phyloP scores from a whole-genome alignment of 2,113 vertebrate genomes.

The Pedionomus torquatus region DNA sequence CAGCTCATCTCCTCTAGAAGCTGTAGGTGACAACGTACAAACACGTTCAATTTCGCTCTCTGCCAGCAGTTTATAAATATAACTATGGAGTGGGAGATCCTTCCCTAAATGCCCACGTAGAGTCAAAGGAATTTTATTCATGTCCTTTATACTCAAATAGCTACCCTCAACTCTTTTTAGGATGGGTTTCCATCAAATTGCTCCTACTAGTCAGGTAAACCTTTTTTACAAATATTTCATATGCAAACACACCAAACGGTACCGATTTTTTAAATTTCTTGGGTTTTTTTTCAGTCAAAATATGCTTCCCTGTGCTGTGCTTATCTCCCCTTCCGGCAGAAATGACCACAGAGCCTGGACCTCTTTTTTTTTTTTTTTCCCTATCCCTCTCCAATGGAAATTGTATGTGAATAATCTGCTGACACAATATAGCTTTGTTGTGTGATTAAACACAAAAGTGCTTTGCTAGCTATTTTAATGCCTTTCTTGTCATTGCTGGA shows the following conservation, averaged over 20 bases:
- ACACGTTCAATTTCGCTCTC: fast-evolving
- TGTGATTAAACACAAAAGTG: background rate
- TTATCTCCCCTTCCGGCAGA: background rate
- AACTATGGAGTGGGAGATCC: background rate
- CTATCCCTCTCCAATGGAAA: background rate
- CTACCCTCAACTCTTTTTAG: background rate
- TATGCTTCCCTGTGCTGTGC: background rate
- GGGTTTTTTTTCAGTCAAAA: background rate
- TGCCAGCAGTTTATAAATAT: background rate
- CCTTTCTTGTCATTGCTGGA: background rate
- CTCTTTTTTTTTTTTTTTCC: background rate
- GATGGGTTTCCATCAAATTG: background rate
- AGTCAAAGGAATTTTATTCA: background rate
- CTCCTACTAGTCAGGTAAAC: background rate
- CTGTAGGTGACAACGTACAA: background rate
- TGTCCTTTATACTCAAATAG: background rate
- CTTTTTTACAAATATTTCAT: background rate
- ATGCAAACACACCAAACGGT: background rate
- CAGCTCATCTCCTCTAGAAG: background rate
- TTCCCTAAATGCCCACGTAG: background rate
- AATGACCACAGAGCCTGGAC: background rate
- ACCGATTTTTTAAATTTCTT: background rate
- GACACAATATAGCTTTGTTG: background rate
- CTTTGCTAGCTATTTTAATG: background rate
- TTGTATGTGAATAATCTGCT: background rate